Percentiles rank a stretch among this genome's conserved stretches.
Conservation (phyloP, 2,113 vertebrate genomes). For the Bungarus multicinctus region DNA sequence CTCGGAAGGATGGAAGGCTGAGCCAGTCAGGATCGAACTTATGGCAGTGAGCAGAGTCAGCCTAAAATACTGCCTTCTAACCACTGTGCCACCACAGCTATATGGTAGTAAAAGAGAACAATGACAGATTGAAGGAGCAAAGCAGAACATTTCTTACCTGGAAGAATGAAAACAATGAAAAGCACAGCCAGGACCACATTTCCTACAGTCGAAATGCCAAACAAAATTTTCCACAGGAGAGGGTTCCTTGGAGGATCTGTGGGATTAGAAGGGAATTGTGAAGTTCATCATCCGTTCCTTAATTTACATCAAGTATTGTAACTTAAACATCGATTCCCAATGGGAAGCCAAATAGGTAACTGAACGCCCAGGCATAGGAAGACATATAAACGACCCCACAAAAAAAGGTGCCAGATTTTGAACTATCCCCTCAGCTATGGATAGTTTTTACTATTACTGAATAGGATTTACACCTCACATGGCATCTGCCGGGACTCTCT, state of each 20-base stretch:
- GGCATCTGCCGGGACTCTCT: not conserved
- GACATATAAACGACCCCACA: not conserved
- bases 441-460: too few relatives aligned
- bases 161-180: not conserved
- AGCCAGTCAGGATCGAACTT: not conserved
- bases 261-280: not conserved
- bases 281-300: not conserved
- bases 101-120: not conserved
- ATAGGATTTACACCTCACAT: not conserved
- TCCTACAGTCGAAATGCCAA: not conserved
- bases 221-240: slow-evolving; percentile 10
- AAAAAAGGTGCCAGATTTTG: not conserved
- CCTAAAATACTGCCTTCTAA: not conserved
- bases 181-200: not conserved
- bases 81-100: not conserved
- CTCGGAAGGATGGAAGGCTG: not conserved
- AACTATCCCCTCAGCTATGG: not conserved
- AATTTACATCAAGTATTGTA: not conserved
- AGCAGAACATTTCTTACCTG: not conserved
- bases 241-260: not conserved
- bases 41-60: not conserved
- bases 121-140: not conserved
- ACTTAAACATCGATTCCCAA: not conserved
- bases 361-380: not conserved
- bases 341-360: not conserved